These are phyloP conservation scores for Hemistola chrysoprasaria DNA, from an alignment of 2,888 invertebrate species.

Conservation along the genomic window DNA sequence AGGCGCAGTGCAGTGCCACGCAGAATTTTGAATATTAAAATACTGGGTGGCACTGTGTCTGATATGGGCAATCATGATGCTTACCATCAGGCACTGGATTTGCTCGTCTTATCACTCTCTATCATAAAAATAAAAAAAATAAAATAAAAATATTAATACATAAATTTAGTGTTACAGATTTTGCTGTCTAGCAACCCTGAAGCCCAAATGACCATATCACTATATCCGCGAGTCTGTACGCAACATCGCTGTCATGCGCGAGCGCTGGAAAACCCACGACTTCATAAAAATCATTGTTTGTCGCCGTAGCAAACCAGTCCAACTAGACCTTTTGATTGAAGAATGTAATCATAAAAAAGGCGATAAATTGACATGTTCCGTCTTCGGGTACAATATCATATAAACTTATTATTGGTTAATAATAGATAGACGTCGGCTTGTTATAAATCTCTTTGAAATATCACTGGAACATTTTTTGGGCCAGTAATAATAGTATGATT, in stretches of 20 bases:
- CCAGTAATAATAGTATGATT: too few species aligned
- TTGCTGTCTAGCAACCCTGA: neutral
- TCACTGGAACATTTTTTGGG: too few species aligned
- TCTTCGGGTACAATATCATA: constrained; percentile 12
- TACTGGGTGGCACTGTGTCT: too few species aligned
- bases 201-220: constrained; percentile 5
- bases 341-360: constrained; percentile 8
- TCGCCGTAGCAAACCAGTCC: constrained; percentile 18
- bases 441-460: too few species aligned
- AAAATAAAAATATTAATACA: too few species aligned
- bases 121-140: too few species aligned
- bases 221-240: constrained; percentile 9
- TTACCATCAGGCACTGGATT: too few species aligned
- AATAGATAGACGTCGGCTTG: neutral
- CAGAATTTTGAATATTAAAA: too few species aligned
- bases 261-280: constrained; percentile 43
- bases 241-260: constrained; percentile 11
- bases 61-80: too few species aligned
- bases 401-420: neutral
- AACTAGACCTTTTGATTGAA: constrained; percentile 10
- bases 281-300: constrained; percentile 29
- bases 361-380: constrained; percentile 12
- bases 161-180: too few species aligned
- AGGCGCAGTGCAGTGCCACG: too few species aligned
- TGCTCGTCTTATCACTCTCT: too few species aligned